Percentiles rank a stretch among this genome's conserved stretches.
phyloP scores from a whole-genome alignment of 2,888 invertebrate genomes.

The Nymphalis urticae region DNA sequence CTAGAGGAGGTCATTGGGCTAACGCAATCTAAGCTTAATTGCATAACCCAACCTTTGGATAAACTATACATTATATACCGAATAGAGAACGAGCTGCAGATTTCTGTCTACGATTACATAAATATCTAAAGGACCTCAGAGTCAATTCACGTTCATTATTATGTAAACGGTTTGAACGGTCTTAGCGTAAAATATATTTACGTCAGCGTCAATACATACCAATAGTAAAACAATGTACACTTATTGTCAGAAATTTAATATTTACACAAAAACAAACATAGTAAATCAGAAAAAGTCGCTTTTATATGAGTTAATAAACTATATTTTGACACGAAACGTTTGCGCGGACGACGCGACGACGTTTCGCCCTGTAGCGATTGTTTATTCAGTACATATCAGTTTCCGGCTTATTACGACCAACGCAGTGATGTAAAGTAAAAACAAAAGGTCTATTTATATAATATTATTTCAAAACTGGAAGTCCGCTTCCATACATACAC shows the following conservation, averaged over 20 bases:
- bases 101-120: slow-evolving; percentile 27
- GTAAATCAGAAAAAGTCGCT: no score
- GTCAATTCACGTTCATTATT: not conserved
- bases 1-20: slow-evolving; percentile 20
- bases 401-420: no score
- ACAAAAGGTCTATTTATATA: slow-evolving; percentile 15
- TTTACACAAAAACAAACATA: no score
- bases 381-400: no score
- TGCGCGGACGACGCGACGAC: no score
- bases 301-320: no score
- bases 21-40: slow-evolving; percentile 21
- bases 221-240: not conserved
- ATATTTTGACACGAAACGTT: no score
- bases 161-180: not conserved
- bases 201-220: not conserved
- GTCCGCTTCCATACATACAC: slow-evolving; percentile 20
- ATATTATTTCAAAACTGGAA: slow-evolving; percentile 28
- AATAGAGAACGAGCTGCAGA: slow-evolving; percentile 11
- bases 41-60: slow-evolving; percentile 33
- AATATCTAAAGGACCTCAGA: slow-evolving; percentile 4
- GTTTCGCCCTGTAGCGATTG: no score
- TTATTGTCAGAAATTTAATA: not conserved
- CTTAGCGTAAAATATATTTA: not conserved
- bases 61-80: slow-evolving; percentile 14
- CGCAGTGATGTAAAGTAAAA: slow-evolving; percentile 9